Evolutionary conservation across 2,888 invertebrate genomes (phyloP), one percentile per base, ranked within the genome.

Genomic region (Patella depressa): DNA sequence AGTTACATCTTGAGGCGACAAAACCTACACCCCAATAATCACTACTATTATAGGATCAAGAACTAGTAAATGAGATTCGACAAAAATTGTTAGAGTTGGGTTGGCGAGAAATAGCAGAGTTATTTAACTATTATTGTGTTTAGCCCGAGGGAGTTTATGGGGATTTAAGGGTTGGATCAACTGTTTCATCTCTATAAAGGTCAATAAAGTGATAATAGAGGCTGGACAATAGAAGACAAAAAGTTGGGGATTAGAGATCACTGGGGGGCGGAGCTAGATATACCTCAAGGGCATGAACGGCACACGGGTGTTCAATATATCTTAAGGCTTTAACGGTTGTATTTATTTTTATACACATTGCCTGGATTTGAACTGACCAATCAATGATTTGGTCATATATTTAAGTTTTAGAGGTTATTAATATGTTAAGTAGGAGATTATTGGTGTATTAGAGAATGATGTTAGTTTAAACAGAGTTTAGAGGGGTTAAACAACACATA

Each of bases 121-220:
- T 45, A 45, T 45, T 45, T 45, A 45, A 45, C 45, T 45, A 45
- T 45, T 45, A 45, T 45, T 45, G 45, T 45, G 45, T 45, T 45
- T 45, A 45, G 45, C 45, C 45, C 45, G 45, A 45, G 45, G 45
- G 45, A 45, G 45, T 45, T 45, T 45, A 45, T 45, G 45, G 45
- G 45, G 65, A 24, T 65, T 65, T 65, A 65, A 65, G 65, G 65
- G 65, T 14, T 65, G 65, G 65, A 65, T 65, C 19, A 65, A 65
- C 24, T 65, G 65, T 65, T 65, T 65, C 19, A 24, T 65, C 24
- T 65, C 65, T 24, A 19, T 65, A 65, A 65, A 12, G 65, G 65
- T 24, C 65, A 65, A 65, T 65, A 19, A 24, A 19, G 65, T 24
- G 12, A 19, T 24, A 65, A 65, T 24, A 65, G 65, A 12, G 11